Evolutionary conservation across 2,888 invertebrate species (phyloP), one percentile per base, ranked within the genome.

Genomic region (Heliconius charithonia): DNA sequence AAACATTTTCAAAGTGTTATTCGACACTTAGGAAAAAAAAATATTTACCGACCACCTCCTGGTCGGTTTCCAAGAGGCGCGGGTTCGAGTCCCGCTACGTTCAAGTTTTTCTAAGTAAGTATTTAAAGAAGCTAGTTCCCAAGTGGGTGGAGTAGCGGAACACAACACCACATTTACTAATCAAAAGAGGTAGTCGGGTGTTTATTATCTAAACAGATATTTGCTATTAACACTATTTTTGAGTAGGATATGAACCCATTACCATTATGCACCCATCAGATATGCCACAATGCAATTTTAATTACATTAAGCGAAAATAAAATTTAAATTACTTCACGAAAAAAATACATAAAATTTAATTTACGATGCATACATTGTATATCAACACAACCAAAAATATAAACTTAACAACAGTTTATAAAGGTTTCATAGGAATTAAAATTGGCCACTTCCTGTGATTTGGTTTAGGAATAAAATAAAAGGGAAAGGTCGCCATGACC

Each of bases 381-480:
- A 75, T 37, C 37, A 9, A 37, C 75, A 62, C 73, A 75, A 63
- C 69, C 65, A 75, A 80, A 76, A 75, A 75, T 75, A 74, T 75
- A 77, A 80, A 77, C 75, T 66, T 19, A 63, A 62, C 70, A 80
- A 75, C 74, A 76, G 69, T 77, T 71, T 62, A 80, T 79, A 90
- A 91, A 89, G 87, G 89, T 85, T 86, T 85, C 86, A 84, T 87
- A 89, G 86, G 91, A 92, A 93, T 93, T 89, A 89, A 86, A 90
- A 92, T 92, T 90, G 90, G 92, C 87, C 81, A 92, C 93, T 94
- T 94, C 94, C 94, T 93, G 92, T 89, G 93, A 86, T 85, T 90
- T 87, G 86, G 86, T 85, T 87, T 84, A 79, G 80, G 81, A 82
- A 86, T 86, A 90, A 90, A 92, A 91, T 89, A 90, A 93, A 88